Percentiles rank a stretch among this genome's conserved stretches.
phyloP scores from a whole-genome alignment of 2,888 invertebrate species.

The Rhamnusium bicolor region DNA sequence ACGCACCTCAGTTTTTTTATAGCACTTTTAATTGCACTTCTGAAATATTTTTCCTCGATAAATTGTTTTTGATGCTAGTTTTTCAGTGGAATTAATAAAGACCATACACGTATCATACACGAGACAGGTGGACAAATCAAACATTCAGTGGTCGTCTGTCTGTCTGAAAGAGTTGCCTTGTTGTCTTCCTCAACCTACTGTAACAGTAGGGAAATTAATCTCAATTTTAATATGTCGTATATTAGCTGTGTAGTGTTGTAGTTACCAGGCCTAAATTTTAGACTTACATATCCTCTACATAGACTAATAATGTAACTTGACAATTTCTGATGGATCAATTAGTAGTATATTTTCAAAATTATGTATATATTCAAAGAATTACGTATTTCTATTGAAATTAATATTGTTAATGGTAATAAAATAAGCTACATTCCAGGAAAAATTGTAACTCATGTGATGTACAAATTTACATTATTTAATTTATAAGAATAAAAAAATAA shows the following conservation, averaged over 20 bases:
- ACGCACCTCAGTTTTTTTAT: too few relatives aligned
- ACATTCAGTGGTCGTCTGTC: constrained; percentile 34
- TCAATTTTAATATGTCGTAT: constrained; percentile 30
- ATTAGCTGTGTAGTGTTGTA: constrained; percentile 50
- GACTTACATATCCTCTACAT: constrained; percentile 55
- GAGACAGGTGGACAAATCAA: constrained; percentile 41
- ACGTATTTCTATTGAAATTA: constrained; percentile 55
- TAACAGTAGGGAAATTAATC: constrained; percentile 26
- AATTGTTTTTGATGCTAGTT: constrained; percentile 26
- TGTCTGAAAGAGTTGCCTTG: constrained; percentile 64
- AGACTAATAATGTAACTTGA: constrained; percentile 48
- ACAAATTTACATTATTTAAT: constrained; percentile 60
- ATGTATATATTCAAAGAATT: constrained; percentile 42
- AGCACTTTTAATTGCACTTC: neutral
- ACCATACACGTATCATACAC: constrained; percentile 20
- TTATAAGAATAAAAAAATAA: constrained; percentile 44
- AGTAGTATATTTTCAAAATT: constrained; percentile 56
- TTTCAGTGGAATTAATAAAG: constrained; percentile 19
- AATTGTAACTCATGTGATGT: constrained; percentile 62
- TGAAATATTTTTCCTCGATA: neutral
- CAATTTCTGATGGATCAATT: constrained; percentile 55
- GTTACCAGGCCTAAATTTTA: constrained; percentile 56
- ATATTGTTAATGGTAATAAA: constrained; percentile 52
- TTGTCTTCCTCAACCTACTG: constrained; percentile 65
- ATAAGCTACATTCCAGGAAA: constrained; percentile 52